These are phyloP conservation scores for Orcinus orca DNA, from an alignment of 2,113 vertebrate species.

Conservation along the genomic window DNA sequence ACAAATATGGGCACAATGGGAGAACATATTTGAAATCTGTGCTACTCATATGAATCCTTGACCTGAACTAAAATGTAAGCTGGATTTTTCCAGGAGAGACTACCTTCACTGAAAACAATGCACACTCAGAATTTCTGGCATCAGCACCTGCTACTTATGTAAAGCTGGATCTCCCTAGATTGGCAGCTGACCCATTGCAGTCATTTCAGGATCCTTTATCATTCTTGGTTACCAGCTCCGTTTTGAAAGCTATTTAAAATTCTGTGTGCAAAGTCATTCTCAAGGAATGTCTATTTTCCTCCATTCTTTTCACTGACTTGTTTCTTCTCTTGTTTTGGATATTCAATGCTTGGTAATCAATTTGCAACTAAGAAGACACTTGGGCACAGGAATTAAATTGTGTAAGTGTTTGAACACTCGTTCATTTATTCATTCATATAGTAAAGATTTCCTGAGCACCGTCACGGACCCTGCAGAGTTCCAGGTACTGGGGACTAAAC, in stretches of 20 bases:
- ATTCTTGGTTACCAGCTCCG: background rate
- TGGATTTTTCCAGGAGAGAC: background rate
- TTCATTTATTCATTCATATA: background rate
- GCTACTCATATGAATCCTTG: background rate
- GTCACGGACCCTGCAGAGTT: background rate
- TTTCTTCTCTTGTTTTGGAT: background rate
- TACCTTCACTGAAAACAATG: background rate
- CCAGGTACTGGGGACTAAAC: background rate
- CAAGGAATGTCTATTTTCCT: background rate
- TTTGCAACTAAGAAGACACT: background rate
- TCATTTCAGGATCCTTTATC: background rate
- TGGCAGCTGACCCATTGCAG: accelerated
- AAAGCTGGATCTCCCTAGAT: background rate
- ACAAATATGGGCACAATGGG: background rate
- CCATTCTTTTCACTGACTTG: background rate
- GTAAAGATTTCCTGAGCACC: background rate
- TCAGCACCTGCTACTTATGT: background rate
- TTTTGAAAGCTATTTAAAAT: background rate
- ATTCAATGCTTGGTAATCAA: background rate
- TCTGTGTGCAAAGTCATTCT: background rate
- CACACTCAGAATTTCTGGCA: background rate
- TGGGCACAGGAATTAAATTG: background rate
- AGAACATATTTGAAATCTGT: background rate
- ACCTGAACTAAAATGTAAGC: background rate
- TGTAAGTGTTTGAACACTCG: background rate